Evolutionary conservation across 2,888 invertebrate genomes (phyloP), one percentile per base, ranked within the genome.

Genomic region (Agonopterix heracliana): DNA sequence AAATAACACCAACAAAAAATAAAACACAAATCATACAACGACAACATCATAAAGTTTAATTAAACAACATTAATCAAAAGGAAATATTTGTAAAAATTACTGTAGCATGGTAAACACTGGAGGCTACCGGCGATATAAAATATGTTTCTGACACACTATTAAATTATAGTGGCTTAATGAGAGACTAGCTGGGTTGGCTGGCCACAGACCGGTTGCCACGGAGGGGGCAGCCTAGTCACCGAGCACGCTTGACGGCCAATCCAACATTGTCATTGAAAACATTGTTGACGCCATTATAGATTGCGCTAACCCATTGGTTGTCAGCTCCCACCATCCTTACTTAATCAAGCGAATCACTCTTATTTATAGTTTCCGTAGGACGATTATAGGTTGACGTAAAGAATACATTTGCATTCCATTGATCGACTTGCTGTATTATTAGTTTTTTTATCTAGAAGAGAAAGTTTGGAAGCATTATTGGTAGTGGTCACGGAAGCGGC

Each of bases 91-190:
- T 46, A 48, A 48, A 49, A 49, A 51, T 46, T 9, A 44, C 46
- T 48, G 36, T 48, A 40, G 45, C 38, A 47, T 41, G 34, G 51
- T 36, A 41, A 52, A 49, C 47, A 51, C 38, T 36, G n/a, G 36
- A 10, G 26, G 52, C 52, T 52, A 49, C 52, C 47, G 49, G 52
- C 47, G 44, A 49, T 45, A 12, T 52, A 43, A 52, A 49, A 43
- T 52, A 49, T 49, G 47, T 26, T 47, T 34, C 41, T 43, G 47
- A 41, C 40, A 47, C 34, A 34, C 44, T 45, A 52, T 52, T 52
- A 52, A 52, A 52, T 52, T 49, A 52, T 49, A 47, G 34, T 45
- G 9, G 49, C 44, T 42, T 49, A 52, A 52, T 52, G 52, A 52
- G 44, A n/a, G 9, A 7, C 47, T 48, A 17, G 48, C 26, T 13